A percentile compares a stretch with the other conserved stretches of the same genome.
Conservation (phyloP, 2,888 invertebrate genomes). For the Drosophila austrosaltans region DNA sequence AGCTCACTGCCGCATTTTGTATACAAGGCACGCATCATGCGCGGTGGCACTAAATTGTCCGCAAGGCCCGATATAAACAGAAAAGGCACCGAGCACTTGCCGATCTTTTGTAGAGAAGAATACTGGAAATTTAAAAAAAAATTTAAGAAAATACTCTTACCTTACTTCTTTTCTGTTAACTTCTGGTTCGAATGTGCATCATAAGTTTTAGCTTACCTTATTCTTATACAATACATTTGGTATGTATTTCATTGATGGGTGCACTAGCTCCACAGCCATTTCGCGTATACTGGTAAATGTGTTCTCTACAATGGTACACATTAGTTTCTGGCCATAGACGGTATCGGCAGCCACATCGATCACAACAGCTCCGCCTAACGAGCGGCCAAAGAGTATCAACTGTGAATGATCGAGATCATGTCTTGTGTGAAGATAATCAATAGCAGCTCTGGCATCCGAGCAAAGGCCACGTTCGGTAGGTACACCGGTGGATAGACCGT, state of each 20-base stretch:
- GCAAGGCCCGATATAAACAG: conserved; percentile 94
- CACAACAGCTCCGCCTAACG: conserved; percentile 94
- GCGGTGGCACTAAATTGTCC: conserved; percentile 94
- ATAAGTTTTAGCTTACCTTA: conserved; percentile 86
- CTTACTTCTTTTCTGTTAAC: not conserved
- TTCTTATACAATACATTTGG: conserved; percentile 95
- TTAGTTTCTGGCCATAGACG: conserved; percentile 90
- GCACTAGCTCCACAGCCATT: conserved; percentile 91
- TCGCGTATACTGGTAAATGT: conserved; percentile 97
- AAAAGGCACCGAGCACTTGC: conserved; percentile 89
- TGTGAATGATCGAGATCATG: conserved; percentile 92
- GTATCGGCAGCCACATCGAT: conserved; percentile 92
- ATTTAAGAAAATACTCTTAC: not conserved
- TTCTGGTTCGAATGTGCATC: not conserved
- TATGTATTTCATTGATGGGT: conserved; percentile 88
- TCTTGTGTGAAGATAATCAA: conserved; percentile 92
- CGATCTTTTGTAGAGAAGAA: conserved; percentile 89
- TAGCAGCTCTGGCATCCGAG: conserved; percentile 93
- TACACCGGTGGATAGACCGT: conserved; percentile 94
- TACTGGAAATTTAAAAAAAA: conserved; percentile 85
- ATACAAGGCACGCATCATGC: conserved; percentile 93
- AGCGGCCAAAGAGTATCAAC: conserved; percentile 95
- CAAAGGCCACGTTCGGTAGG: conserved; percentile 95
- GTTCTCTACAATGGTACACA: conserved; percentile 96
- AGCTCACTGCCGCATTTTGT: conserved; percentile 89